phyloP scores from a whole-genome alignment of 2,888 invertebrate genomes.

The Catocala sponsa region DNA sequence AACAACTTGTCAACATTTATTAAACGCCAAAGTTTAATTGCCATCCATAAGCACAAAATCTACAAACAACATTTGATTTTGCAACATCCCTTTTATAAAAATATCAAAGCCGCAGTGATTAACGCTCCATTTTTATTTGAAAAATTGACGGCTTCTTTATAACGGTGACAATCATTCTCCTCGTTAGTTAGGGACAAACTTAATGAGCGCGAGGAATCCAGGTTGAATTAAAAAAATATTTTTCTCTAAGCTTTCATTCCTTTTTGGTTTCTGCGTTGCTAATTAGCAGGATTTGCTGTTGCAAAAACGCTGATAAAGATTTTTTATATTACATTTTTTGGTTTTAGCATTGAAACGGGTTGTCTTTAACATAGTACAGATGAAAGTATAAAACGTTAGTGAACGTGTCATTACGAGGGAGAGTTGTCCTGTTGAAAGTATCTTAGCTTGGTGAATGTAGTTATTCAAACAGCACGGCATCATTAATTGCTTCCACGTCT shows the following conservation, averaged over 20 bases:
- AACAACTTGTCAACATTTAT: too few species aligned
- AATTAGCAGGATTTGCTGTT: slow-evolving; percentile 43
- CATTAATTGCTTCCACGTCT: too few species aligned
- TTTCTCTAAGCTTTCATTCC: slow-evolving; percentile 30
- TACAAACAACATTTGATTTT: slow-evolving; percentile 5
- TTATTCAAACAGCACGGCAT: too few species aligned
- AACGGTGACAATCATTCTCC: slow-evolving; percentile 37
- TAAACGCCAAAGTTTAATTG: too few species aligned
- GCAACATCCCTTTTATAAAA: slow-evolving; percentile 16
- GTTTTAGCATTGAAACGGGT: too few species aligned
- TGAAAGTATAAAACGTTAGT: too few species aligned
- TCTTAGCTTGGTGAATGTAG: too few species aligned
- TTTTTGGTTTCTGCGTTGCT: slow-evolving; percentile 36
- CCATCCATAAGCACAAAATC: background rate
- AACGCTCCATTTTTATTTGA: slow-evolving; percentile 25
- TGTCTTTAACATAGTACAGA: too few species aligned
- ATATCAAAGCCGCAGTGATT: slow-evolving; percentile 12
- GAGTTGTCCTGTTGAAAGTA: too few species aligned
- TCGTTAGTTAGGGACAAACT: slow-evolving; percentile 35
- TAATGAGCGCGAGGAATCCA: slow-evolving; percentile 50
- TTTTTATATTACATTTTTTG: too few species aligned
- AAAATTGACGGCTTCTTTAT: slow-evolving; percentile 40
- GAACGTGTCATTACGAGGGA: too few species aligned
- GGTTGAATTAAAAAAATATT: slow-evolving; percentile 36
- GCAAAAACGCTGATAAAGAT: slow-evolving; percentile 26